Evolutionary conservation across 2,888 invertebrate species (phyloP).

Genomic region (Caenorhabditis sinica): DNA sequence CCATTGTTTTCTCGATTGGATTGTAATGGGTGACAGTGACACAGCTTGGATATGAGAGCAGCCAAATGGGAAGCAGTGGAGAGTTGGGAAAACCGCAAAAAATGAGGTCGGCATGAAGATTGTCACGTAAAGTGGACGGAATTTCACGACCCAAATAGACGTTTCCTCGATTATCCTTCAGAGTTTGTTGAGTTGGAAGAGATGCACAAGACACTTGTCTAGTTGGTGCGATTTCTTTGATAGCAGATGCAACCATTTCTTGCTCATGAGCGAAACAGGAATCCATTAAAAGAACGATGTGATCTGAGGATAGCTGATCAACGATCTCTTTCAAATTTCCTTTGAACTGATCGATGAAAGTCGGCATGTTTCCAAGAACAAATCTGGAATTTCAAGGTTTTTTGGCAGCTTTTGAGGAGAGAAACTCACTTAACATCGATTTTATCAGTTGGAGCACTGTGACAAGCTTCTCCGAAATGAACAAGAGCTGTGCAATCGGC

Average conservation of each 20-base stretch:
- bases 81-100: slow-evolving; percentile 78
- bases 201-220: slow-evolving; percentile 28
- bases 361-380: slow-evolving; percentile 70
- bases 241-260: background rate
- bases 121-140: slow-evolving; percentile 20
- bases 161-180: slow-evolving; percentile 32
- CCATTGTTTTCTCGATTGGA: slow-evolving; percentile 53
- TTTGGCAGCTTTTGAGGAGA: background rate
- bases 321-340: background rate
- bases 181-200: slow-evolving; percentile 3
- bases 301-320: slow-evolving; percentile 35
- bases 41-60: slow-evolving; percentile 77
- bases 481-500: slow-evolving; percentile 91
- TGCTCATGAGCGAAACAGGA: slow-evolving; percentile 61
- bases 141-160: slow-evolving; percentile 56
- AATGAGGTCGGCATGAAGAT: slow-evolving; percentile 62
- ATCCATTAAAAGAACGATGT: slow-evolving; percentile 59
- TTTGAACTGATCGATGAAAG: slow-evolving; percentile 25
- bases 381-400: slow-evolving; percentile 48
- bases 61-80: slow-evolving; percentile 79
- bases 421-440: slow-evolving; percentile 87
- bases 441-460: slow-evolving; percentile 88
- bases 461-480: slow-evolving; percentile 94
- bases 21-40: slow-evolving; percentile 59
- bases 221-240: slow-evolving; percentile 7